Percentiles rank a stretch among this genome's conserved stretches.
These are phyloP conservation scores for Phycodurus eques DNA, from an alignment of 2,113 vertebrate genomes.

Conservation along the genomic window DNA sequence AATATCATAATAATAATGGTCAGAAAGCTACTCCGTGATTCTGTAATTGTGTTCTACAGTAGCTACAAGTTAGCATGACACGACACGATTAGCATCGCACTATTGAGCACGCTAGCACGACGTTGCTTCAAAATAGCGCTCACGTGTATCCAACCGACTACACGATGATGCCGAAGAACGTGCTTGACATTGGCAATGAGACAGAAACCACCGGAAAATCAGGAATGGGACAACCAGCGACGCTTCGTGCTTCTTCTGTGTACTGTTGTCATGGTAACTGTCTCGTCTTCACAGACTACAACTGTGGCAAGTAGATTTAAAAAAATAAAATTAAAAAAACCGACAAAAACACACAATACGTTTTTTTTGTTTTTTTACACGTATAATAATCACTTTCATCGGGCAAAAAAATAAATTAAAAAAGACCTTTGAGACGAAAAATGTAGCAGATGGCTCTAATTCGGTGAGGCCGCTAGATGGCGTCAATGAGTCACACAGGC, in stretches of 20 bases:
- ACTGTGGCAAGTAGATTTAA: no score
- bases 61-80: neutral
- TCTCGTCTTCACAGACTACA: neutral
- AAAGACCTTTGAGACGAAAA: neutral
- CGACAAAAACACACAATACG: neutral
- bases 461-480: slow-evolving; percentile 47
- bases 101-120: neutral
- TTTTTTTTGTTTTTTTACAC: neutral
- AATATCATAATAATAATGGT: neutral
- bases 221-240: neutral
- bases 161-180: neutral
- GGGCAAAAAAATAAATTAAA: no score
- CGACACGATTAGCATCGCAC: neutral
- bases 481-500: slow-evolving; percentile 12
- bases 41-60: no score
- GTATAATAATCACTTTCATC: neutral
- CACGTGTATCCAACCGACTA: slow-evolving; percentile 6
- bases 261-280: slow-evolving; percentile 52
- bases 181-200: no score
- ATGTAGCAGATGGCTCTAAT: neutral
- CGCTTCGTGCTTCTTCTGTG: neutral
- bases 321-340: no score
- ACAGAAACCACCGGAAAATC: neutral
- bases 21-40: neutral
- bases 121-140: neutral